phyloP scores from a whole-genome alignment of 2,113 vertebrate species.

The Parotia lawesii region DNA sequence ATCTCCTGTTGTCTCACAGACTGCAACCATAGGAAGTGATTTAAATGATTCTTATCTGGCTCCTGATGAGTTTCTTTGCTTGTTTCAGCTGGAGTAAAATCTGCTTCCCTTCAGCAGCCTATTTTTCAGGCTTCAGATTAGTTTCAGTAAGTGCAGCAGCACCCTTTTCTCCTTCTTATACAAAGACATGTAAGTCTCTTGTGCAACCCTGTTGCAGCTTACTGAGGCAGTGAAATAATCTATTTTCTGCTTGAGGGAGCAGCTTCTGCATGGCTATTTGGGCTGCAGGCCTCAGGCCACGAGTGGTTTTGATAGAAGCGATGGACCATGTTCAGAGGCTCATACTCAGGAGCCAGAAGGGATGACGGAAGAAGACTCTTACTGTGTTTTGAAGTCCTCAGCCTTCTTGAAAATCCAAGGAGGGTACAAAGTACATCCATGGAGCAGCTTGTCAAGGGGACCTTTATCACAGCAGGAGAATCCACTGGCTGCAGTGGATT shows the following conservation, averaged over 20 bases:
- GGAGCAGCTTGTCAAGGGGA: not conserved
- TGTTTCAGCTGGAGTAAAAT: not conserved
- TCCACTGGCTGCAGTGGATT: not conserved
- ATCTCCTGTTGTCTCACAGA: not conserved
- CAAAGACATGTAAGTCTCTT: not conserved
- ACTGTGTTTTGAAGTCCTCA: not conserved
- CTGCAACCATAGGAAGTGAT: not conserved
- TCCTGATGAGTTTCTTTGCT: not conserved
- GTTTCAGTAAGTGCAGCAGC: not conserved
- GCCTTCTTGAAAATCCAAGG: not conserved
- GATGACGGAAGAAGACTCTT: not conserved
- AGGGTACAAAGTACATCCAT: accelerated
- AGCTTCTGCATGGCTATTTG: not conserved
- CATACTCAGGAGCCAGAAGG: not conserved
- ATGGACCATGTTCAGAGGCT: not conserved
- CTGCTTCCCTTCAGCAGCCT: not conserved
- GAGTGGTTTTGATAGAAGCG: not conserved
- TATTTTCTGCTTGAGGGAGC: not conserved
- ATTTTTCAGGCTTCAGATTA: not conserved
- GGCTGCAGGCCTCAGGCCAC: not conserved
- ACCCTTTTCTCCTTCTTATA: not conserved
- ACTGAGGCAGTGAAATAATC: not conserved
- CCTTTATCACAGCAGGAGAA: not conserved
- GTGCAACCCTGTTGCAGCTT: not conserved
- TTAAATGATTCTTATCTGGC: not conserved